Percentiles rank a stretch among this genome's conserved stretches.
phyloP scores from a whole-genome alignment of 2,888 invertebrate genomes.

The Epirrhoe tristata region DNA sequence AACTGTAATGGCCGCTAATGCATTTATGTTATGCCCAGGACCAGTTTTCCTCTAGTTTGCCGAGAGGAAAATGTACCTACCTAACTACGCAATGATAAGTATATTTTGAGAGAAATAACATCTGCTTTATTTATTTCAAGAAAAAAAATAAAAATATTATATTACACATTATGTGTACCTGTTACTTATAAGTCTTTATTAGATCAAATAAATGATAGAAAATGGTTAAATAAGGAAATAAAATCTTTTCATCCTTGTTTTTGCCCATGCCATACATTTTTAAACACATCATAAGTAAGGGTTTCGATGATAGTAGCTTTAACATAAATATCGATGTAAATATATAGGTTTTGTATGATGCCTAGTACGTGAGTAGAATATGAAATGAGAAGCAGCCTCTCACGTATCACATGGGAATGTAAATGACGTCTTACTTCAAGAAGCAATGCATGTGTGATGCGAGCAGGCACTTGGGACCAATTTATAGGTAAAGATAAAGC shows the following conservation, averaged over 20 bases:
- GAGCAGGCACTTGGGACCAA: slow-evolving; percentile 34
- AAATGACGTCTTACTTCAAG: slow-evolving; percentile 60
- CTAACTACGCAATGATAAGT: neutral
- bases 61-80: slow-evolving; percentile 13
- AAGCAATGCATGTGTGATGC: slow-evolving; percentile 47
- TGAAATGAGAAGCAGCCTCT: slow-evolving; percentile 54
- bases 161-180: no score
- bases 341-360: slow-evolving; percentile 50
- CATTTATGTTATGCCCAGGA: slow-evolving; percentile 33
- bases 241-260: neutral
- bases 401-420: slow-evolving; percentile 58
- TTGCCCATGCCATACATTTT: slow-evolving; percentile 18
- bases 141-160: no score
- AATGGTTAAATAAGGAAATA: neutral
- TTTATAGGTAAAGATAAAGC: slow-evolving; percentile 6
- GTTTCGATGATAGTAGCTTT: slow-evolving; percentile 27
- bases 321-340: slow-evolving; percentile 41
- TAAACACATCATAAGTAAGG: slow-evolving; percentile 31
- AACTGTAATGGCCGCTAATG: slow-evolving; percentile 38
- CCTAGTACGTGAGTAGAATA: slow-evolving; percentile 51
- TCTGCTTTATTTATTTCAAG: neutral
- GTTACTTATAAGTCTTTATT: no score
- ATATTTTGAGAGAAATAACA: neutral
- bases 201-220: no score
- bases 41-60: slow-evolving; percentile 26